A percentile compares a stretch with the other conserved stretches of the same genome.
These are phyloP conservation scores for Drosophila crucigera DNA, from an alignment of 2,888 invertebrate genomes.

Conservation along the genomic window DNA sequence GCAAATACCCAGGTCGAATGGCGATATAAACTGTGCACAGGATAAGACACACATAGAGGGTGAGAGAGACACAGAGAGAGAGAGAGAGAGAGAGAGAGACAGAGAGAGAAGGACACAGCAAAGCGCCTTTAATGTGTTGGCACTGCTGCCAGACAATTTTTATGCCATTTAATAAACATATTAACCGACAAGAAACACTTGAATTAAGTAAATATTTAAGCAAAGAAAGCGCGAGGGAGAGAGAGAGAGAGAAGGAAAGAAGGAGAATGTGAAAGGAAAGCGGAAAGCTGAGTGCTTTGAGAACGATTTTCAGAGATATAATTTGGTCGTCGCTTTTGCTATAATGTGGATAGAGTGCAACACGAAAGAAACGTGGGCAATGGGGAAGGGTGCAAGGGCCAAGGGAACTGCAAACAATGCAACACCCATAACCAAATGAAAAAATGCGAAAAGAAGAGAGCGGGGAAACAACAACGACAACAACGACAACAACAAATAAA, in stretches of 20 bases:
- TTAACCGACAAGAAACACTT: constrained; percentile 29
- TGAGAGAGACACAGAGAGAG: background rate
- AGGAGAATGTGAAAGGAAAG: background rate
- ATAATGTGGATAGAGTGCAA: background rate
- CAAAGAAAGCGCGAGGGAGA: background rate
- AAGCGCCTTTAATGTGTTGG: constrained; percentile 23
- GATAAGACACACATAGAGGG: constrained; percentile 1
- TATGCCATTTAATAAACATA: constrained; percentile 46
- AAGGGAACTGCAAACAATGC: constrained; percentile 32
- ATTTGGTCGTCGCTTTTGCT: constrained; percentile 17
- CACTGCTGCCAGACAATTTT: constrained; percentile 30
- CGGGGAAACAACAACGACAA: background rate
- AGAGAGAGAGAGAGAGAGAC: background rate
- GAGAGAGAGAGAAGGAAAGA: background rate
- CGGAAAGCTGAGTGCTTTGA: constrained; percentile 15
- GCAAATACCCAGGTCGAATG: constrained; percentile 12
- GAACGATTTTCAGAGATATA: constrained; percentile 6
- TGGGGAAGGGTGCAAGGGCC: background rate
- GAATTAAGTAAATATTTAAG: constrained; percentile 54
- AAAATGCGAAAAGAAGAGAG: background rate
- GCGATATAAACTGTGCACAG: constrained; percentile 19
- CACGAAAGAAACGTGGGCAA: background rate
- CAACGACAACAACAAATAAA: background rate
- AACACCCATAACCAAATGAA: constrained; percentile 42
- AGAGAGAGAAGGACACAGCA: background rate